phyloP scores from a whole-genome alignment of 2,888 invertebrate genomes.

The Dinocampus coccinellae region DNA sequence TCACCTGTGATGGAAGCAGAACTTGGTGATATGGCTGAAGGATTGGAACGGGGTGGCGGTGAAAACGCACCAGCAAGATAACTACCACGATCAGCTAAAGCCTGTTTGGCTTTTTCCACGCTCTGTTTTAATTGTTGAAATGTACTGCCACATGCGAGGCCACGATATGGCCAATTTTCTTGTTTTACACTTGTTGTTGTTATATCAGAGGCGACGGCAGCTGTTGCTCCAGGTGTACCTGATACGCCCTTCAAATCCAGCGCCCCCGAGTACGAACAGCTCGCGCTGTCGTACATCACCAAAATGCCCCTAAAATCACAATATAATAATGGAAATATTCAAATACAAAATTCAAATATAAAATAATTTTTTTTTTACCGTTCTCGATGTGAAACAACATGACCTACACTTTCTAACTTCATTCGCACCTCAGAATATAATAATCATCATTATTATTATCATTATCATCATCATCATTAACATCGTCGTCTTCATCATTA shows the following conservation, averaged over 20 bases:
- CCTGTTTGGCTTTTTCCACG: slow-evolving; percentile 91
- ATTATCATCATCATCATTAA: not conserved
- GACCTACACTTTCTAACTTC: not conserved
- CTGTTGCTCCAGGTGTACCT: slow-evolving; percentile 47
- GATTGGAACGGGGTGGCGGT: slow-evolving; percentile 66
- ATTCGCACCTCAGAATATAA: not conserved
- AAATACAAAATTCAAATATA: not conserved
- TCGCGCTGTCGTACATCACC: slow-evolving; percentile 88
- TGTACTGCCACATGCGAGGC: slow-evolving; percentile 81
- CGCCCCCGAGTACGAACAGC: slow-evolving; percentile 91
- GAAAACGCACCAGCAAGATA: slow-evolving; percentile 67
- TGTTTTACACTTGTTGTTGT: slow-evolving; percentile 67
- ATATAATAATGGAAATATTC: not conserved
- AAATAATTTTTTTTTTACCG: slow-evolving; percentile 15
- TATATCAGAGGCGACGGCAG: slow-evolving; percentile 44
- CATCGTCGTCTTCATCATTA: not conserved
- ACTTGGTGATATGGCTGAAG: slow-evolving; percentile 64
- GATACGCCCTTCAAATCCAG: slow-evolving; percentile 82
- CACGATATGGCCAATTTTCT: slow-evolving; percentile 75
- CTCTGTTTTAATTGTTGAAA: slow-evolving; percentile 92
- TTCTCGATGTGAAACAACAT: slow-evolving; percentile 1
- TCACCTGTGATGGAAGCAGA: slow-evolving; percentile 65
- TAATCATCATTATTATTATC: too few relatives aligned
- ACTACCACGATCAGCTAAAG: slow-evolving; percentile 71
- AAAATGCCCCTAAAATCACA: slow-evolving; percentile 63